A percentile compares a stretch with the other conserved stretches of the same genome.
phyloP scores from a whole-genome alignment of 2,888 invertebrate species.

The Nebria salina region DNA sequence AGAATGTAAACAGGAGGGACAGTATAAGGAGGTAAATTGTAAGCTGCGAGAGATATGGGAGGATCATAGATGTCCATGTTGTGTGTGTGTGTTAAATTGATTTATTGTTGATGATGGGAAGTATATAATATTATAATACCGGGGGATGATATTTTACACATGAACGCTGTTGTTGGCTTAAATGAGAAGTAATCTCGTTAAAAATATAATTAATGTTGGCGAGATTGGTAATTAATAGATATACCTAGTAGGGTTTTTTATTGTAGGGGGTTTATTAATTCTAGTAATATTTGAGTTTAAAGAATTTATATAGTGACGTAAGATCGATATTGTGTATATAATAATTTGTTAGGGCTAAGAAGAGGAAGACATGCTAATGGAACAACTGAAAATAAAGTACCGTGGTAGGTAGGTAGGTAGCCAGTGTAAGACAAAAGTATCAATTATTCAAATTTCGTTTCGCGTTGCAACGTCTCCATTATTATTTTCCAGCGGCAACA shows the following conservation, averaged over 20 bases:
- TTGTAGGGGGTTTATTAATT: too few species aligned
- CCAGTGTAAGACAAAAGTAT: background rate
- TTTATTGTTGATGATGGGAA: constrained; percentile 40
- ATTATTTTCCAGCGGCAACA: background rate
- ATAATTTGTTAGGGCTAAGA: constrained; percentile 9
- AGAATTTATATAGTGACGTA: background rate
- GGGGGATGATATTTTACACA: constrained; percentile 41
- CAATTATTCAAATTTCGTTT: background rate
- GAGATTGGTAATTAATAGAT: too few species aligned
- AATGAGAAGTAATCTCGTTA: constrained; percentile 19
- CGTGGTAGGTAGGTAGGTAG: too few species aligned
- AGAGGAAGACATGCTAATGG: background rate
- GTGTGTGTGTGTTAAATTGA: constrained; percentile 37
- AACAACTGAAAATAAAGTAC: background rate
- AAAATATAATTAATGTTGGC: constrained; percentile 31
- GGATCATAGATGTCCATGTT: too few species aligned
- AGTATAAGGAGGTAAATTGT: background rate
- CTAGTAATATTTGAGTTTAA: too few species aligned
- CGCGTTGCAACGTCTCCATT: background rate
- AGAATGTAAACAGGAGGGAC: constrained; percentile 20
- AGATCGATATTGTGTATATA: constrained; percentile 21
- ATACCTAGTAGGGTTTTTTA: too few species aligned
- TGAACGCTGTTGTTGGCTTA: constrained; percentile 20
- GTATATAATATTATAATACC: constrained; percentile 39
- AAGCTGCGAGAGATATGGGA: background rate